Percentiles rank a stretch among this genome's conserved stretches.
Conservation (phyloP, 2,113 vertebrate species). For the Rynchops niger region DNA sequence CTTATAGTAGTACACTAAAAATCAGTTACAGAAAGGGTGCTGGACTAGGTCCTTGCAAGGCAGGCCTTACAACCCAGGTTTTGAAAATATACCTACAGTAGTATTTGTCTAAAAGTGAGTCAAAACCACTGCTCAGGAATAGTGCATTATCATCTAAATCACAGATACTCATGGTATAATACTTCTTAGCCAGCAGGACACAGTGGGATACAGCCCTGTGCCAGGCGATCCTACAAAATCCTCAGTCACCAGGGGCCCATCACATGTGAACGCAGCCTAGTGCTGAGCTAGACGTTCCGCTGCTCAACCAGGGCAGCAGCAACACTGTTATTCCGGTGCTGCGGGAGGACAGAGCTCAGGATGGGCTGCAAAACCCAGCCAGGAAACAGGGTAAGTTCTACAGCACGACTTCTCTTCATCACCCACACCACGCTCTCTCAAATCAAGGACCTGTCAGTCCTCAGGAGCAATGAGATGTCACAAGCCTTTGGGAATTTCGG, state of each 20-base stretch:
- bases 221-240: background rate
- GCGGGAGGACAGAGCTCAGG: background rate
- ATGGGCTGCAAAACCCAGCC: background rate
- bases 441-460: background rate
- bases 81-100: background rate
- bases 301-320: background rate
- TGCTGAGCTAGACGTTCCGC: too few relatives aligned
- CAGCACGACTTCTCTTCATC: background rate
- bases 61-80: background rate
- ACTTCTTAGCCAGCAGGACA: background rate
- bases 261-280: rapidly evolving
- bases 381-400: background rate
- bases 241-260: background rate
- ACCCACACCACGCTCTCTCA: background rate
- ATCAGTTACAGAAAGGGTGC: background rate
- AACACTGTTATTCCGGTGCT: background rate
- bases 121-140: background rate
- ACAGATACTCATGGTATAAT: rapidly evolving
- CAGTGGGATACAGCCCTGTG: background rate
- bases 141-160: background rate
- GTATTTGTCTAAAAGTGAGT: background rate
- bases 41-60: background rate
- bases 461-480: background rate
- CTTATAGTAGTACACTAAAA: background rate
- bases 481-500: background rate